A percentile compares a stretch with the other conserved stretches of the same genome.
Conservation (phyloP, 1,140 invertebrate genomes). For the Pseudomyrmex concolor region DNA sequence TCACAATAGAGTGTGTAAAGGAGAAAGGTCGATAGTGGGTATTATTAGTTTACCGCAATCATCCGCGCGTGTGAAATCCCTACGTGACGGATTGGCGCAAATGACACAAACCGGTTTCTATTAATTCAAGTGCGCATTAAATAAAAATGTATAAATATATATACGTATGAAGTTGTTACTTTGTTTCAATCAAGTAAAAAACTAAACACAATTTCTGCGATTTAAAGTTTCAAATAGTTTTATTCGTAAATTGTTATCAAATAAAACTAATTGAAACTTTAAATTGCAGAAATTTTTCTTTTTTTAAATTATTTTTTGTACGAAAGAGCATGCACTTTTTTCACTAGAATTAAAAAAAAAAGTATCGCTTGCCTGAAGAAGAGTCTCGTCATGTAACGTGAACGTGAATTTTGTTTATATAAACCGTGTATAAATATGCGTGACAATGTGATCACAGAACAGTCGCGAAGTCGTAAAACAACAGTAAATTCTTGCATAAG, state of each 20-base stretch:
- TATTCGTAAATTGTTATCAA: too few species aligned
- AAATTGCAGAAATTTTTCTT: too few species aligned
- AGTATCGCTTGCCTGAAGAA: too few species aligned
- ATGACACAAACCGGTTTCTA: background rate
- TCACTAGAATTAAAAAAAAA: too few species aligned
- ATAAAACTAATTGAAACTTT: too few species aligned
- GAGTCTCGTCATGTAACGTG: too few species aligned
- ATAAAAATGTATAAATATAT: background rate
- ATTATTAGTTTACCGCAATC: slow-evolving; percentile 32
- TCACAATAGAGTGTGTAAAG: background rate
- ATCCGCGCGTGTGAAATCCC: background rate
- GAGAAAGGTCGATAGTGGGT: background rate
- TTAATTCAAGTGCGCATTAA: background rate
- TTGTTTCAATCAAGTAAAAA: background rate
- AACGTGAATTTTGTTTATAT: background rate
- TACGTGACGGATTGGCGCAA: background rate
- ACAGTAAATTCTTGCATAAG: slow-evolving; percentile 8
- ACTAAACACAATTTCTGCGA: background rate
- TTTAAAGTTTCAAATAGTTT: too few species aligned
- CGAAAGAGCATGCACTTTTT: too few species aligned
- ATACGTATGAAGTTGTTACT: too few species aligned
- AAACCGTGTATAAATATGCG: background rate
- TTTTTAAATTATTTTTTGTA: too few species aligned
- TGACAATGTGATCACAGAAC: background rate
- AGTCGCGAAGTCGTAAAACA: background rate